Evolutionary conservation across 2,888 invertebrate species (phyloP), one percentile per base, ranked within the genome.

Genomic region (Drosophila longiperda): DNA sequence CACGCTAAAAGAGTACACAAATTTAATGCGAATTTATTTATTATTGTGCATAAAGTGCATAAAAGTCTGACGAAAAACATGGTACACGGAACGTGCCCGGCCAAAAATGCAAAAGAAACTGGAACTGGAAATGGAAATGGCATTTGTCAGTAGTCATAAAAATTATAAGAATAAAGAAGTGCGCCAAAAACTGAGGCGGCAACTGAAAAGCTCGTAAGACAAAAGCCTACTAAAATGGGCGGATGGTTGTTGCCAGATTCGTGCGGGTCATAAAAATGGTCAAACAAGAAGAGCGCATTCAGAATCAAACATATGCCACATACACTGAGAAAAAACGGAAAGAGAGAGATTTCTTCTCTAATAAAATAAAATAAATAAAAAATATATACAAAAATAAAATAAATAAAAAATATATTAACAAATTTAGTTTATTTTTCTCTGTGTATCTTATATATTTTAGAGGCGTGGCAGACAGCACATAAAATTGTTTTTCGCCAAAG

Each of bases 31-130:
- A 73, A 82, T 82, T 79, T 79, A 65, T 79, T 79, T 79, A 79
- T 79, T 80, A 77, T 74, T 82, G 69, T 79, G 82, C 78, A 79
- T 81, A 81, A 79, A 79, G 78, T 79, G 78, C 78, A 78, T 66
- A 77, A 73, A 79, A 79, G 53, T 73, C 75, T 32, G 53, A 50
- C 32, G 54, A 36, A 60, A 9, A 53, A 40, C 36, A 36, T 29
- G 66, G 53, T 50, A 40, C 29, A 29, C 20, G 66, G 48, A 71
- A 80, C 78, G 81, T 78, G 78, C 67, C 65, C 23, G 9, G 52
- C 40, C 54, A 70, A 79, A 71, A 53, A 17, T 65, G 80, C 63
- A 73, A 73, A 71, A 66, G 73, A 59, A 64, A 58, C 29, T 60
- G 70, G 66, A 64, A 58, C 29, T 60, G 70, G 55, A 70, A 63